A percentile compares a stretch with the other conserved stretches of the same genome.
Evolutionary conservation across 2,888 invertebrate genomes (phyloP).

Genomic region (Nineta flava): DNA sequence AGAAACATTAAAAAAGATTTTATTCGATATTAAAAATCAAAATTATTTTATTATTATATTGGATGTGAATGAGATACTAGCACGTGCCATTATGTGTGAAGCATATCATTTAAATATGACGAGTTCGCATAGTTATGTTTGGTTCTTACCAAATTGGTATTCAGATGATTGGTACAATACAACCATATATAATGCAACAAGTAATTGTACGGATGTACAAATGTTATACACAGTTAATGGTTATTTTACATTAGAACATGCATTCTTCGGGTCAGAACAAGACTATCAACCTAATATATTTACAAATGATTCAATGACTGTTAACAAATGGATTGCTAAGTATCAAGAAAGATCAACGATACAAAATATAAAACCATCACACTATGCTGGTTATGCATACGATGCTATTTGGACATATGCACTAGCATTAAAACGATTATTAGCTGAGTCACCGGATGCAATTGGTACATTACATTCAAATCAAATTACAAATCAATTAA

Average conservation of each 20-base stretch:
- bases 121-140: constrained; percentile 56
- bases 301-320: constrained; percentile 25
- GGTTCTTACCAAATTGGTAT: constrained; percentile 72
- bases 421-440: constrained; percentile 45
- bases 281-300: constrained; percentile 35
- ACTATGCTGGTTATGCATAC: constrained; percentile 59
- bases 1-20: too few species aligned
- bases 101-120: constrained; percentile 56
- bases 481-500: constrained; percentile 36
- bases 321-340: constrained; percentile 40
- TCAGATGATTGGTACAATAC: constrained; percentile 44
- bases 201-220: constrained; percentile 11
- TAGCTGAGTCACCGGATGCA: constrained; percentile 41
- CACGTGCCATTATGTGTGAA: constrained; percentile 66
- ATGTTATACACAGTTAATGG: constrained; percentile 46
- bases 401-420: constrained; percentile 75
- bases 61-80: constrained; percentile 57
- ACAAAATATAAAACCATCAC: constrained; percentile 14
- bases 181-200: constrained; percentile 27
- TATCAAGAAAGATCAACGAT: constrained; percentile 21
- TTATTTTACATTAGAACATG: constrained; percentile 51
- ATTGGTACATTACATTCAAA: constrained; percentile 35
- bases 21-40: too few species aligned
- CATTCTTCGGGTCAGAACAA: constrained; percentile 46
- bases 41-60: constrained; percentile 49